These are phyloP conservation scores for Oenanthe oenanthe DNA, from an alignment of 2,113 vertebrate genomes.

Conservation along the genomic window DNA sequence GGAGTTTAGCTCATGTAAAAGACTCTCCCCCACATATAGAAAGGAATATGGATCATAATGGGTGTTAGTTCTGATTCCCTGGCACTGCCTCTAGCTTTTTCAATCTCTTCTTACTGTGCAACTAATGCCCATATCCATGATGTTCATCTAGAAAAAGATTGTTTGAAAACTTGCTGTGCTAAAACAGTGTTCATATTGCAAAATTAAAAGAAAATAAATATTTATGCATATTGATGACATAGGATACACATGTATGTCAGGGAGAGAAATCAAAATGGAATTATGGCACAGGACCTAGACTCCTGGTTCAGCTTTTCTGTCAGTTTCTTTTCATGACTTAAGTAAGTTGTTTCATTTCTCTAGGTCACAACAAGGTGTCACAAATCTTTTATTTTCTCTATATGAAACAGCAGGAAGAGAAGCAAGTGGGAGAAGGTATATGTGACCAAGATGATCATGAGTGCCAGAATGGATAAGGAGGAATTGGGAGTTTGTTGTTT, in stretches of 20 bases:
- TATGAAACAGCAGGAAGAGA: background rate
- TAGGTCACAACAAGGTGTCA: background rate
- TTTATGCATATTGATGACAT: background rate
- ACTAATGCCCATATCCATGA: constrained; percentile 9
- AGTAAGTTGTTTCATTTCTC: background rate
- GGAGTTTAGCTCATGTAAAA: constrained; percentile 31
- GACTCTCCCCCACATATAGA: background rate
- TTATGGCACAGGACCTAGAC: background rate
- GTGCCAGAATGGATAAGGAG: background rate
- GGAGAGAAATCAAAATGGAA: background rate
- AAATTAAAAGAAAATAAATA: background rate
- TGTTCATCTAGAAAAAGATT: background rate
- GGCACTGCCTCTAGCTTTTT: constrained; percentile 36
- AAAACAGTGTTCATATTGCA: background rate
- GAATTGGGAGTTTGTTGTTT: background rate
- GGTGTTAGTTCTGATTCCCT: constrained; percentile 5
- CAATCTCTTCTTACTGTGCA: constrained; percentile 37
- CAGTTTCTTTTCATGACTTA: background rate
- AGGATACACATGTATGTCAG: background rate
- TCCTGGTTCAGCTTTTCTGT: background rate
- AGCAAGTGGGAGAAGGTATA: background rate
- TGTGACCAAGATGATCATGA: background rate
- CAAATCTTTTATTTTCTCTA: background rate
- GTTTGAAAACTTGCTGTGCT: background rate
- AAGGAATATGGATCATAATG: background rate